phyloP scores from a whole-genome alignment of 2,888 invertebrate species.

The Caenorhabditis sulstoni region DNA sequence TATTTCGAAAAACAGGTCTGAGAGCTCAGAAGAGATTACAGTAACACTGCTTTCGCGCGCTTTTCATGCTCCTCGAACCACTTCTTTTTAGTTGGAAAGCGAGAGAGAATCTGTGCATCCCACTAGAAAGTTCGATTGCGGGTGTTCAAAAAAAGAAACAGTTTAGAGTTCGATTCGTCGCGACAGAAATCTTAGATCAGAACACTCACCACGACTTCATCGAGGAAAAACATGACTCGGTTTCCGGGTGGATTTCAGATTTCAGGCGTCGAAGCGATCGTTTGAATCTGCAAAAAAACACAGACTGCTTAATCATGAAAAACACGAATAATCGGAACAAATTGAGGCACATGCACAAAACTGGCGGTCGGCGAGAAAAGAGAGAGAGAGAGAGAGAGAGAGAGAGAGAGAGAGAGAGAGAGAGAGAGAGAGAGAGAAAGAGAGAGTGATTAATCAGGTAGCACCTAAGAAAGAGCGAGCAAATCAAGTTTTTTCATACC shows the following conservation, averaged over 20 bases:
- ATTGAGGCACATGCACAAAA: neutral
- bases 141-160: too few species aligned
- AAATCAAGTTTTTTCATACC: slow-evolving; percentile 28
- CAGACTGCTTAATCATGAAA: neutral
- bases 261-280: neutral
- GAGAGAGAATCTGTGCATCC: too few species aligned
- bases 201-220: slow-evolving; percentile 33
- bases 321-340: neutral
- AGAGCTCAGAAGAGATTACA: too few species aligned
- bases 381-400: neutral
- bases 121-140: too few species aligned
- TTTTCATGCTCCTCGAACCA: too few species aligned
- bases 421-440: neutral
- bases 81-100: too few species aligned
- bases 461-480: slow-evolving; percentile 8
- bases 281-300: neutral
- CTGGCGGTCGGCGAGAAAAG: neutral
- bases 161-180: too few species aligned
- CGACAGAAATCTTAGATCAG: too few species aligned
- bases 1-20: too few species aligned
- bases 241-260: neutral
- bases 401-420: too few species aligned
- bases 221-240: slow-evolving; percentile 22
- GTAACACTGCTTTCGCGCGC: too few species aligned
- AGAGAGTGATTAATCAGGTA: slow-evolving; percentile 16